A percentile compares a stretch with the other conserved stretches of the same genome.
Conservation (phyloP, 2,113 vertebrate genomes). For the Nothobranchius furzeri region DNA sequence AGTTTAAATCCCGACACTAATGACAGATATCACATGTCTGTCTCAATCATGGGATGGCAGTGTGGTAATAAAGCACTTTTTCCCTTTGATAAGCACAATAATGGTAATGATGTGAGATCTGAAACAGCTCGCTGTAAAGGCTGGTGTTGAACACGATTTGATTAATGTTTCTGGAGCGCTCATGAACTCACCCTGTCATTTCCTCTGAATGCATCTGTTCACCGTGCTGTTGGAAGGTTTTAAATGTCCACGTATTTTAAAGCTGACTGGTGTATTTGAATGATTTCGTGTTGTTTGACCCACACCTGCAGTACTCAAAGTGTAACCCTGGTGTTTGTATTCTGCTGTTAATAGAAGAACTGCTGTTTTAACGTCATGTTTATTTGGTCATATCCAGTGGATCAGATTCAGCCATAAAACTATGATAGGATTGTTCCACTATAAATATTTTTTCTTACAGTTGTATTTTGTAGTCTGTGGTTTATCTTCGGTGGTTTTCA, state of each 20-base stretch:
- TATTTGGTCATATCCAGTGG: slow-evolving; percentile 12
- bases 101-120: slow-evolving; percentile 45
- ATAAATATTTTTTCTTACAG: slow-evolving; percentile 7
- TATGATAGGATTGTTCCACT: slow-evolving; percentile 22
- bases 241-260: slow-evolving; percentile 50
- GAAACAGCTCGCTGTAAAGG: slow-evolving; percentile 37
- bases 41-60: slow-evolving; percentile 7
- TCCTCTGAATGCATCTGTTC: slow-evolving; percentile 31
- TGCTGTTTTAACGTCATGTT: slow-evolving; percentile 18
- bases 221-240: slow-evolving; percentile 56
- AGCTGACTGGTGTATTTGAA: slow-evolving; percentile 54
- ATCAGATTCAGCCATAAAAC: slow-evolving; percentile 45
- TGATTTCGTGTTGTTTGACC: slow-evolving; percentile 58
- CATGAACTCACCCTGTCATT: no score
- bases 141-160: slow-evolving; percentile 62
- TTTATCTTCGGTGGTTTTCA: slow-evolving; percentile 42
- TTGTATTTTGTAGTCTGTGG: slow-evolving; percentile 33
- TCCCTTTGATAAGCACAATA: slow-evolving; percentile 73
- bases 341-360: slow-evolving; percentile 39
- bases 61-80: slow-evolving; percentile 68
- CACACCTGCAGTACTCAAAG: slow-evolving; percentile 45
- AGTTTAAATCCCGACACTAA: slow-evolving; percentile 35
- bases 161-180: slow-evolving; percentile 19
- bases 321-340: slow-evolving; percentile 39
- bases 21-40: slow-evolving; percentile 15